Base-by-base conservation (phyloP, 2,888 invertebrate species). In the Plebejus argus region DNA sequence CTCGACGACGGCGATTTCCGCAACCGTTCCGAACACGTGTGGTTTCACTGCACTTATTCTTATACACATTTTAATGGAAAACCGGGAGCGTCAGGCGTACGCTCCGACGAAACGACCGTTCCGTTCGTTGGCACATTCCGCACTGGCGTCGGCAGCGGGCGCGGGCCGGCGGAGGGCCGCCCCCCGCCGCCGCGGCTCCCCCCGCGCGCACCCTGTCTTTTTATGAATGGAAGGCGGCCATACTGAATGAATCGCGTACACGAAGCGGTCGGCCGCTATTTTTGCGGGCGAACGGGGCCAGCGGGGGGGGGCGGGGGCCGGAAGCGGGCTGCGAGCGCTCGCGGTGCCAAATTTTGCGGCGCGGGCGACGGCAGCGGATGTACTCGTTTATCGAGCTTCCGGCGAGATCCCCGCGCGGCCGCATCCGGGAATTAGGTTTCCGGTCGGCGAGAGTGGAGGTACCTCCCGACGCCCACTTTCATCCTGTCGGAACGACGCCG, bases 181-280 rank as follows among this genome's bases (percentile, higher is more conserved):
- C 87, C 86, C 91, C 88, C 90, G 92, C 94, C 92, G 91, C 93
- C 90, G 92, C 93, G 91, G 93, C 86, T 91, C 86, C 85, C 86
- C 86, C 88, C 91, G 88, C 87, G 84, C 90, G 89, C 90, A 89
- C 93, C 90, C 90, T 92, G 94, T 95, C 95, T 95, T 95, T 95
- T 95, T 95, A 95, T 96, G 95, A 96, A 96, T 96, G 95, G 95
- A 95, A 95, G 95, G 95, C 95, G 95, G 95, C 95, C 95, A 95
- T 95, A 93, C 95, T 95, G 95, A 95, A 95, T 95, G 95, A 95
- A 95, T 94, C 95, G 95, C 94, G 94, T 94, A 94, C 94, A 94
- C 94, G 88, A 93, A 93, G 93, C 93, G 91, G 93, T 92, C 92
- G 92, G 93, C 91, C 92, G 93, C 93, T 93, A 93, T 93, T 93